Evolutionary conservation across 2,888 invertebrate genomes (phyloP).

Genomic region (Pycnomerus fuliginosus): DNA sequence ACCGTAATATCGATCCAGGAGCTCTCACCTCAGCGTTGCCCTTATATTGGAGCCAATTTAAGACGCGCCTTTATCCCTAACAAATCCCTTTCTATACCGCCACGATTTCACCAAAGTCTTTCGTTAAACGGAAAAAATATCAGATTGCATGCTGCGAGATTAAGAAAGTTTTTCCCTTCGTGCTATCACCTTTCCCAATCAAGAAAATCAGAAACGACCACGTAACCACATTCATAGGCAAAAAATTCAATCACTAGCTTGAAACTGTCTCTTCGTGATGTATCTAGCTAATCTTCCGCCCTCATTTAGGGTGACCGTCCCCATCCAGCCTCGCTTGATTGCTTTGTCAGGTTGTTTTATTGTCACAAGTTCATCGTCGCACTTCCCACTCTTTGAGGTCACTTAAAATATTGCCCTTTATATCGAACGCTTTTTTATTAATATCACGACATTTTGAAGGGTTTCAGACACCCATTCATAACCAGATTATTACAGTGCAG

Average conservation of each 20-base stretch:
- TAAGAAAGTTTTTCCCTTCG: background rate
- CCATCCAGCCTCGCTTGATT: constrained; percentile 47
- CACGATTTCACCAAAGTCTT: constrained; percentile 31
- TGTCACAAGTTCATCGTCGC: constrained; percentile 46
- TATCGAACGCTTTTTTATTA: too few relatives aligned
- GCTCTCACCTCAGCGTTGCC: constrained; percentile 28
- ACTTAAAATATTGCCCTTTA: too few relatives aligned
- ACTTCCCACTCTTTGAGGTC: constrained; percentile 37
- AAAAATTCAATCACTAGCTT: constrained; percentile 9
- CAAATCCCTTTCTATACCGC: constrained; percentile 42
- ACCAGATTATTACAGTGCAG: constrained; percentile 34
- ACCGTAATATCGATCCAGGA: constrained; percentile 34
- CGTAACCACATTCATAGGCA: too few relatives aligned
- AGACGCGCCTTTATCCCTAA: constrained; percentile 41
- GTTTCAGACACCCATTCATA: constrained; percentile 36
- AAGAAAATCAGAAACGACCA: too few relatives aligned
- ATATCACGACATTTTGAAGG: too few relatives aligned
- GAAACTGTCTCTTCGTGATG: constrained; percentile 38
- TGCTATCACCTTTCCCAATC: background rate
- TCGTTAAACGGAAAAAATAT: constrained; percentile 26
- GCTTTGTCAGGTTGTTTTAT: constrained; percentile 53
- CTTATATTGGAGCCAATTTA: constrained; percentile 38
- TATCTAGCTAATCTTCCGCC: constrained; percentile 50
- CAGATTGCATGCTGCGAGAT: constrained; percentile 8
- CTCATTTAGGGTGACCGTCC: constrained; percentile 31